phyloP scores from a whole-genome alignment of 1,140 invertebrate species.

The Gonioctena quinquepunctata region DNA sequence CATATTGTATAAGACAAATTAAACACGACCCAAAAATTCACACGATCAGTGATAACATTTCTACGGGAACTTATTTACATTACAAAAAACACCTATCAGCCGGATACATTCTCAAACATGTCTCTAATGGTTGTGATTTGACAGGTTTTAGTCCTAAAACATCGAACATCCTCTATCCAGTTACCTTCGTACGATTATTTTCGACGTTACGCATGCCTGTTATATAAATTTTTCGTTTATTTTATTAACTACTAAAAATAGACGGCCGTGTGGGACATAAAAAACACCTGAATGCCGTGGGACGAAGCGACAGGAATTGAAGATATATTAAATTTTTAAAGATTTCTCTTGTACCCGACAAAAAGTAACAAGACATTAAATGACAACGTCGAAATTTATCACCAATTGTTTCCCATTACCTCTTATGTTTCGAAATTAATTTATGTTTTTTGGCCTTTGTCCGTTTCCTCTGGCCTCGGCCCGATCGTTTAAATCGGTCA shows the following conservation, averaged over 20 bases:
- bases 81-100: too few relatives aligned
- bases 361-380: neutral
- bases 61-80: too few relatives aligned
- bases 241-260: neutral
- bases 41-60: too few relatives aligned
- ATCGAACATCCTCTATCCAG: too few relatives aligned
- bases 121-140: too few relatives aligned
- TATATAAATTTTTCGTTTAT: neutral
- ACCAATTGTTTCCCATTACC: neutral
- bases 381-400: neutral
- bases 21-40: too few relatives aligned
- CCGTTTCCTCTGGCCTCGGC: neutral
- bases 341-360: slow-evolving; percentile 1
- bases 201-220: neutral
- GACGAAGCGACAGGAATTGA: neutral
- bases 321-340: slow-evolving; percentile 2
- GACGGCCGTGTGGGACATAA: neutral
- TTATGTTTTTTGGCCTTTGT: neutral
- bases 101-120: too few relatives aligned
- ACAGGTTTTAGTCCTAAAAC: too few relatives aligned
- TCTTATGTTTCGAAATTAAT: neutral
- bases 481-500: neutral
- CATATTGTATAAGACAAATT: too few relatives aligned
- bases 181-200: neutral
- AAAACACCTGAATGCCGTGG: neutral